These are phyloP conservation scores for Liopterus haemorrhoidalis DNA, from an alignment of 2,888 invertebrate genomes.

Conservation along the genomic window DNA sequence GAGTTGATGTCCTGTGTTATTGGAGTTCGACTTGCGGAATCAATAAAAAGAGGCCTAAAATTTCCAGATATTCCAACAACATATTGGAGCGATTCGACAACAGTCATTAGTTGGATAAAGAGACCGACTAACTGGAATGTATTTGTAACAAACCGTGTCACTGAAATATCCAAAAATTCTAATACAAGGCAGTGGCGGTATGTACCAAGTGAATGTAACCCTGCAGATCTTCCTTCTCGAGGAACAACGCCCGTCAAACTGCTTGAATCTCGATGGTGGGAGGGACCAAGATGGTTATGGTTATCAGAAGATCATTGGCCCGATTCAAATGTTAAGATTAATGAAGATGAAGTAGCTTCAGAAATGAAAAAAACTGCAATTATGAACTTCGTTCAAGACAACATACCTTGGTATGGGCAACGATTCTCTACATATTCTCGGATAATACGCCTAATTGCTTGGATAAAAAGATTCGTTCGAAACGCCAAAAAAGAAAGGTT, in stretches of 20 bases:
- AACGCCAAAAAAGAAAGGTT: too few relatives aligned
- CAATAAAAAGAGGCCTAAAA: slow-evolving; percentile 11
- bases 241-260: too few relatives aligned
- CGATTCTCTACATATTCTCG: too few relatives aligned
- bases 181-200: slow-evolving; percentile 29
- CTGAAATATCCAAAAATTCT: slow-evolving; percentile 34
- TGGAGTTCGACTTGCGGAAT: slow-evolving; percentile 27
- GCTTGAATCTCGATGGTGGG: background rate
- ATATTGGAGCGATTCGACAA: slow-evolving; percentile 34
- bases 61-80: slow-evolving; percentile 15
- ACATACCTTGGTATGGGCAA: too few relatives aligned
- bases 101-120: slow-evolving; percentile 32
- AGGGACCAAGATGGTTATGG: background rate
- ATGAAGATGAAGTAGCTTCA: background rate
- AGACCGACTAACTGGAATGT: slow-evolving; percentile 27
- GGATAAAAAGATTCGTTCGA: too few relatives aligned
- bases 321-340: background rate
- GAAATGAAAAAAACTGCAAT: background rate
- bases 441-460: too few relatives aligned
- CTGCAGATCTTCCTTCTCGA: slow-evolving; percentile 36
- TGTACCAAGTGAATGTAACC: slow-evolving; percentile 34
- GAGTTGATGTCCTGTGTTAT: slow-evolving; percentile 36
- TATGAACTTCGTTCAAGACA: too few relatives aligned
- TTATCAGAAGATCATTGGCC: background rate
- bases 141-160: slow-evolving; percentile 28